Evolutionary conservation across 1,140 invertebrate species (phyloP).

Genomic region (Glossosoma conforme): DNA sequence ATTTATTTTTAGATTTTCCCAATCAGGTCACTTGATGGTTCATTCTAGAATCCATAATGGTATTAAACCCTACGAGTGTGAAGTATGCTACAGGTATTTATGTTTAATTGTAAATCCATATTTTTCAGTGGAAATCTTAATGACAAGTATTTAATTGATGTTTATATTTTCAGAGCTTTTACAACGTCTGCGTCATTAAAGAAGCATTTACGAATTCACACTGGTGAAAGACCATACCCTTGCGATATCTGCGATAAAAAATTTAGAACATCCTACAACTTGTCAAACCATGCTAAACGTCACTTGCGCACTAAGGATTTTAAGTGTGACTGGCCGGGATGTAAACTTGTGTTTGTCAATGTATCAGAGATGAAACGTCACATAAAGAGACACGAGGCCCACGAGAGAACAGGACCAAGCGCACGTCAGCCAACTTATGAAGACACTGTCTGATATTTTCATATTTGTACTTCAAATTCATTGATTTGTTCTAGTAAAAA

Average conservation of each 20-base stretch:
- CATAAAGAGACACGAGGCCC: conserved; percentile 15
- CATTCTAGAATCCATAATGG: conserved; percentile 24
- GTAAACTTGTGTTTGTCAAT: conserved; percentile 10
- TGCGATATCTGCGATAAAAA: conserved; percentile 22
- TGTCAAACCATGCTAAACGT: conserved; percentile 25
- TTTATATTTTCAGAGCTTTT: conserved; percentile 23
- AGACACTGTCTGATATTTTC: too few species aligned
- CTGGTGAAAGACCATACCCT: conserved; percentile 23
- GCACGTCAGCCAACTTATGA: too few species aligned
- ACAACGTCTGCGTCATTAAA: conserved; percentile 25
- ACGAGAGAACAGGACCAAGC: too few species aligned
- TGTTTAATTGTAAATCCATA: neutral
- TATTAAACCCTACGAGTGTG: conserved; percentile 28
- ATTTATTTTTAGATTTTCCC: conserved; percentile 20
- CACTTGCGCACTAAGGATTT: conserved; percentile 20
- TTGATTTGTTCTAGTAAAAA: too few species aligned
- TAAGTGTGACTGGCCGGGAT: conserved; percentile 18
- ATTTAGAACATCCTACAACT: conserved; percentile 24
- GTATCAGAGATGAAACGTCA: conserved; percentile 22
- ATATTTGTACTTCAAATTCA: too few species aligned
- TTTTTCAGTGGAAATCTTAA: neutral
- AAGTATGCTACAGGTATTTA: conserved; percentile 23
- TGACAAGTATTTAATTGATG: neutral
- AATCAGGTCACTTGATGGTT: conserved; percentile 26
- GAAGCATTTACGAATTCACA: conserved; percentile 26